Evolutionary conservation across 2,113 vertebrate species (phyloP).

Genomic region (Caretta caretta): DNA sequence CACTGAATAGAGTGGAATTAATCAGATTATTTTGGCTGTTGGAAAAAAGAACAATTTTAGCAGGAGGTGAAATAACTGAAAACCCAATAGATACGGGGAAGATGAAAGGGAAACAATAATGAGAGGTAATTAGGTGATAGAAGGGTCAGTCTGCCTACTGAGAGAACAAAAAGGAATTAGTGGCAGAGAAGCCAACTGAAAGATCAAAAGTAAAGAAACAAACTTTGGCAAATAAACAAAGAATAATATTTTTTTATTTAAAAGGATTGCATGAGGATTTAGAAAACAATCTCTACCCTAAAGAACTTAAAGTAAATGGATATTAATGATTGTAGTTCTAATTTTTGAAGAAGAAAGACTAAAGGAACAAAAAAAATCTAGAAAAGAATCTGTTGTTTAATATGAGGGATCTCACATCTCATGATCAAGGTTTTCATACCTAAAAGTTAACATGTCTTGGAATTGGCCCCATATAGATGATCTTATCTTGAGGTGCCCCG

Average conservation of each 20-base stretch:
- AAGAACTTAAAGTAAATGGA: constrained; percentile 28
- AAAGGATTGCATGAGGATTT: neutral
- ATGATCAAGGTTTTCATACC: neutral
- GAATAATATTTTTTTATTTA: neutral
- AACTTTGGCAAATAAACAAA: neutral
- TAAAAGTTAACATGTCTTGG: neutral
- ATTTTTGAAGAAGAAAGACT: neutral
- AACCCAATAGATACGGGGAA: neutral
- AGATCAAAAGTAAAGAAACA: neutral
- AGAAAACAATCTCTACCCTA: constrained; percentile 1
- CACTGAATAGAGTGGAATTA: neutral
- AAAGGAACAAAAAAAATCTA: neutral
- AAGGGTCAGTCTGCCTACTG: neutral
- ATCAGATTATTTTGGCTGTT: neutral
- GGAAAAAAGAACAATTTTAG: neutral
- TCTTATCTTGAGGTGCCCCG: neutral
- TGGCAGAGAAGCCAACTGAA: neutral
- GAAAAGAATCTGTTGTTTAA: neutral
- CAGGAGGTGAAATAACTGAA: constrained; percentile 1
- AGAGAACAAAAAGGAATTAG: neutral
- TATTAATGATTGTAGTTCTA: neutral
- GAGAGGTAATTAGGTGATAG: neutral
- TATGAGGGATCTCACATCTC: neutral
- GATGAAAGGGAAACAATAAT: neutral
- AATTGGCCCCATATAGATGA: neutral